These are phyloP conservation scores for Scalopus aquaticus DNA, from an alignment of 2,113 vertebrate species.

Conservation along the genomic window DNA sequence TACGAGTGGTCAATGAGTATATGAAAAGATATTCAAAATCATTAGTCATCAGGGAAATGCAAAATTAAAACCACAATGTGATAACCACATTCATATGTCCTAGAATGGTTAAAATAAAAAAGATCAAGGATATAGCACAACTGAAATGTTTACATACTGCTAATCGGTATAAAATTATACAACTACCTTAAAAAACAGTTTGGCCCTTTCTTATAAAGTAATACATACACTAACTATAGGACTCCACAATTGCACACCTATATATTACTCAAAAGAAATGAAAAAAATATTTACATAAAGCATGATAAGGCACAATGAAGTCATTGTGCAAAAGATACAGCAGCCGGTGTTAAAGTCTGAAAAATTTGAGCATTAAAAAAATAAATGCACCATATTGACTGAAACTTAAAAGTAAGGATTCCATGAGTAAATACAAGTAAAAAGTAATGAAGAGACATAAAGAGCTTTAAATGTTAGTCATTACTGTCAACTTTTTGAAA, in stretches of 20 bases:
- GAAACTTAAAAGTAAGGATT: neutral
- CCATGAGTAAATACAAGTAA: neutral
- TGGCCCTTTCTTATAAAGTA: neutral
- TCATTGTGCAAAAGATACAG: neutral
- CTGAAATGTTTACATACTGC: neutral
- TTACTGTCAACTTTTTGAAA: neutral
- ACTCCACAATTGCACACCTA: neutral
- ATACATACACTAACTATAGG: neutral
- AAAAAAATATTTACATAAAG: constrained; percentile 17
- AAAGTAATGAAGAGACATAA: neutral
- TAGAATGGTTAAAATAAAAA: neutral
- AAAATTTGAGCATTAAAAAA: constrained; percentile 27
- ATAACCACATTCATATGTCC: neutral
- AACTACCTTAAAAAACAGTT: neutral
- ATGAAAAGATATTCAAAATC: neutral
- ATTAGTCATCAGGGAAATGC: neutral
- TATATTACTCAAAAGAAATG: neutral
- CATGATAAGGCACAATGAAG: neutral
- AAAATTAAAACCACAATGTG: neutral
- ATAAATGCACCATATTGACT: neutral
- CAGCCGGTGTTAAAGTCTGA: neutral
- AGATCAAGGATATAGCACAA: neutral
- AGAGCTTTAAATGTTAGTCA: neutral
- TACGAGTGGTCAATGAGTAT: neutral
- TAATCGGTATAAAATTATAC: neutral